Base-by-base conservation (phyloP, 2,797 vertebrate genomes). In the Tolypeutes matacus region DNA sequence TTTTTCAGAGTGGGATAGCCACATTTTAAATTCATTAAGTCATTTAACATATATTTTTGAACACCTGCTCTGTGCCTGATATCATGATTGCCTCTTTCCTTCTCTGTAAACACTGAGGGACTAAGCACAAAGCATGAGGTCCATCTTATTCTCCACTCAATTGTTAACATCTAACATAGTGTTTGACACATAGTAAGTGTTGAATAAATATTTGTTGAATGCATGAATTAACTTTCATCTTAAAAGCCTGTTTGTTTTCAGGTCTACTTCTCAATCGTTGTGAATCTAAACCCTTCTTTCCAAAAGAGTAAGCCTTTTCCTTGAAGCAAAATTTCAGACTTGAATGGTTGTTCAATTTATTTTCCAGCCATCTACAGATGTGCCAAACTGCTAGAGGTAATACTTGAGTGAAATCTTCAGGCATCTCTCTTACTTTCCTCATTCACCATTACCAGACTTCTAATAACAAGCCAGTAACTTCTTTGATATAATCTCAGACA, bases 1-100 rank as follows among this genome's bases (percentile, higher is more conserved):
- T 95, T 91, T 89, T 86, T 86, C 56, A 76, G 58, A 91, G 78
- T 84, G 86, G 13, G 39, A 87, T 77, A 75, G 58, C 93, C 65
- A 53, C n/a, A 91, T 91, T 94, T 95, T 86, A 90, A 88, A 77
- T 90, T 77, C 27, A 62, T 91, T 88, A 73, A 75, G 77, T 94
- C 21, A 90, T 58, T 18, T 83, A 69, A 73, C 42, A 42, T 75
- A 49, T 62, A 29, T 56, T 82, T 56, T 49, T n/a, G 34, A 88
- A 53, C 11, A 73, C 56, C 34, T 72, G 39, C 18, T 39, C 5
- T n/a, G 25, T 49, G 15, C 14, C 8, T 34, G 13, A 36, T 64
- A 23, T 53, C 39, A 42, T 6, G 8, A 58, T 29, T 80, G 23
- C 5, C 36, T 46, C 70, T 89, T 93, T 72, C 13, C n/a, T 58